Evolutionary conservation across 2,113 vertebrate genomes (phyloP).

Genomic region (Rhinogobius similis): DNA sequence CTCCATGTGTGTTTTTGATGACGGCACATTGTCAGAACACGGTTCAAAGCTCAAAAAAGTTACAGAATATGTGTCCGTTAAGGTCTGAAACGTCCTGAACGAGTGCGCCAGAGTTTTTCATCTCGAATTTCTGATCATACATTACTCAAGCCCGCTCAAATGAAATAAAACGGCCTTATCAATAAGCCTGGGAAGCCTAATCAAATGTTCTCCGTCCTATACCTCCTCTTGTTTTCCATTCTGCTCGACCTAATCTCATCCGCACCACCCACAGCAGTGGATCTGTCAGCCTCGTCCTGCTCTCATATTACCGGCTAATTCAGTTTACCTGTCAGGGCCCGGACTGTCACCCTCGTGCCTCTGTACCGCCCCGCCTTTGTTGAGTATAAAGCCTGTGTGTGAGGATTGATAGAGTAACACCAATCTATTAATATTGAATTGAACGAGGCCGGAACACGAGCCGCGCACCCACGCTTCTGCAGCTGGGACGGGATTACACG

Average conservation of each 20-base stretch:
- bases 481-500: conserved; percentile 48
- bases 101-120: too few relatives aligned
- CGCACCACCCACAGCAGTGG: conserved; percentile 12
- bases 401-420: conserved; percentile 33
- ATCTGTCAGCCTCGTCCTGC: conserved; percentile 38
- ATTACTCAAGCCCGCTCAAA: neutral
- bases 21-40: too few relatives aligned
- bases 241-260: conserved; percentile 8
- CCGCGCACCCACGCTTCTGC: conserved; percentile 49
- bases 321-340: conserved; percentile 18
- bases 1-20: too few relatives aligned
- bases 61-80: too few relatives aligned
- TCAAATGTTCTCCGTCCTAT: conserved; percentile 6
- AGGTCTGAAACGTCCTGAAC: too few relatives aligned
- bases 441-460: conserved; percentile 67
- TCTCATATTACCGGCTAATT: conserved; percentile 53
- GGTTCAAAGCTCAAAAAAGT: too few relatives aligned
- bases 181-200: neutral
- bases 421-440: conserved; percentile 71
- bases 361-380: conserved; percentile 28
- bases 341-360: conserved; percentile 13
- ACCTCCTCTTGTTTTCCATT: conserved; percentile 19
- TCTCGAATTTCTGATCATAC: too few relatives aligned
- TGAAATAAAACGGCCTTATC: neutral
- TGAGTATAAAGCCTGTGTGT: conserved; percentile 11